These are phyloP conservation scores for Aspiorhynchus laticeps DNA, from an alignment of 2,113 vertebrate genomes.

Conservation along the genomic window DNA sequence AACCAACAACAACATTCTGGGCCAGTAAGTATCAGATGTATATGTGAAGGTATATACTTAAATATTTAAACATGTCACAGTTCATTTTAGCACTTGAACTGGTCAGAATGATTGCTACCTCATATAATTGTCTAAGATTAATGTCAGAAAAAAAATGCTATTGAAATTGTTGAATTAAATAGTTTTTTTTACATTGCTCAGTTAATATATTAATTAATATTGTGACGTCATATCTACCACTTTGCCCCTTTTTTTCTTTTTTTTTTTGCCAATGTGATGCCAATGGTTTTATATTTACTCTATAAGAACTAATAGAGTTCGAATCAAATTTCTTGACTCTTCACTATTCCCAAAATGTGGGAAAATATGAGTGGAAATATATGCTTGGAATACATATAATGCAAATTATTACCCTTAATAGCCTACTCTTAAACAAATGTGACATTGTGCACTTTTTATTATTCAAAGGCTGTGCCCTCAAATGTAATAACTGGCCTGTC, in stretches of 20 bases:
- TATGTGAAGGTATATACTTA: not conserved
- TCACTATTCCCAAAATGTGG: not conserved
- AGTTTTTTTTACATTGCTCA: too few relatives aligned
- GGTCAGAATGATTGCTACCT: not conserved
- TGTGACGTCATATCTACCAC: not conserved
- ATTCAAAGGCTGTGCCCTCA: conserved; percentile 20
- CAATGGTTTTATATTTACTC: not conserved
- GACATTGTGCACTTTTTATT: not conserved
- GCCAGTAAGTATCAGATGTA: not conserved
- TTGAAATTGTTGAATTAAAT: not conserved
- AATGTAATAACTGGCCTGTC: conserved; percentile 11
- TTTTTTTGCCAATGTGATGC: not conserved
- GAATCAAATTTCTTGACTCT: not conserved
- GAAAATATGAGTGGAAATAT: not conserved
- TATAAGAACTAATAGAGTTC: not conserved
- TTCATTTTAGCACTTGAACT: not conserved
- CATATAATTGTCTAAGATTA: too few relatives aligned
- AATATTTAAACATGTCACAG: not conserved
- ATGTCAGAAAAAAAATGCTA: not conserved
- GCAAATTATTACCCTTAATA: not conserved
- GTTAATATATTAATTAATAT: not conserved
- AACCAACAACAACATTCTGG: not conserved
- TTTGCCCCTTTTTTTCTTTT: not conserved
- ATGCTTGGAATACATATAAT: not conserved
- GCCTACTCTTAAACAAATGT: not conserved